phyloP scores from a whole-genome alignment of 2,113 vertebrate genomes.

The Etheostoma cragini region DNA sequence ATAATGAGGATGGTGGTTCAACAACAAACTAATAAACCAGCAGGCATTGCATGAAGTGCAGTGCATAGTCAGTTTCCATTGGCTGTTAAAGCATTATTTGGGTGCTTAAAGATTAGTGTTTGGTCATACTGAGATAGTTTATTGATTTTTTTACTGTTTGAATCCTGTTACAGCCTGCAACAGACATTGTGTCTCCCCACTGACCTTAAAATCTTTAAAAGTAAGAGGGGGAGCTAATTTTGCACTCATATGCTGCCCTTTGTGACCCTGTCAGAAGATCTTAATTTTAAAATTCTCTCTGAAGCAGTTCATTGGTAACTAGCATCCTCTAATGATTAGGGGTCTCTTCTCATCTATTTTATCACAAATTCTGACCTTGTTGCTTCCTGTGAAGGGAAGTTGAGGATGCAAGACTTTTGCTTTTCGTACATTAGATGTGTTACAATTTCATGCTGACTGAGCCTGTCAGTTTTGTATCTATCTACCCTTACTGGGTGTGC shows the following conservation, averaged over 20 bases:
- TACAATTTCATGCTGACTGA: slow-evolving; percentile 20
- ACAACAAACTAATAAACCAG: slow-evolving; percentile 57
- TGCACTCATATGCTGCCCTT: neutral
- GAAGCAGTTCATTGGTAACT: slow-evolving; percentile 12
- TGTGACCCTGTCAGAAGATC: slow-evolving; percentile 33
- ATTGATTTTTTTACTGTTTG: slow-evolving; percentile 67
- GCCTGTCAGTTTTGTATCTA: slow-evolving; percentile 13
- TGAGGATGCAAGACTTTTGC: neutral
- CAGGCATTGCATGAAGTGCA: slow-evolving; percentile 40
- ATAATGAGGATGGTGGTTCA: slow-evolving; percentile 58
- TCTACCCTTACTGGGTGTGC: neutral
- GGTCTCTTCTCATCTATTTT: slow-evolving; percentile 24
- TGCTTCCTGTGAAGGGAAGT: slow-evolving; percentile 1
- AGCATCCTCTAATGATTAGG: neutral
- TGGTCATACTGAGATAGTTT: slow-evolving; percentile 60
- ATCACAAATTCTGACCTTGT: slow-evolving; percentile 11
- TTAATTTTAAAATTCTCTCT: slow-evolving; percentile 21
- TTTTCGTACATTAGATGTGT: neutral
- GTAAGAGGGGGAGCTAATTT: slow-evolving; percentile 21
- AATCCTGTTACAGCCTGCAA: slow-evolving; percentile 48
- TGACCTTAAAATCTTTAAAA: slow-evolving; percentile 43
- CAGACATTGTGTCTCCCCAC: slow-evolving; percentile 34
- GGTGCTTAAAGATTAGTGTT: slow-evolving; percentile 46
- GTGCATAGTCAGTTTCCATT: slow-evolving; percentile 23
- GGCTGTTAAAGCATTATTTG: slow-evolving; percentile 49